phyloP scores from a whole-genome alignment of 2,797 vertebrate genomes.

The Parauchenoglanis punctatus region DNA sequence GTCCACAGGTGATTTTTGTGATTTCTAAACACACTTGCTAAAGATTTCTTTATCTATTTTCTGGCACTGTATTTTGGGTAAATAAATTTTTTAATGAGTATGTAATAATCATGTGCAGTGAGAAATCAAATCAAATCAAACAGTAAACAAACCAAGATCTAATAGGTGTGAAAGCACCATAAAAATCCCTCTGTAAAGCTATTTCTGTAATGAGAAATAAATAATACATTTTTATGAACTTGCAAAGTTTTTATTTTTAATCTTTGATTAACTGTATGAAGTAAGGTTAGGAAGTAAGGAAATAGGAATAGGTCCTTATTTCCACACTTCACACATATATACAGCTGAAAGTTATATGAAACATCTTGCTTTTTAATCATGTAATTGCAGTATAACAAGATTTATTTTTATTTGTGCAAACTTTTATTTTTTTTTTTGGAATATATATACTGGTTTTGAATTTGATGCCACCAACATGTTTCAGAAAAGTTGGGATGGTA shows the following conservation, averaged over 20 bases:
- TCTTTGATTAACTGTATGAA: neutral
- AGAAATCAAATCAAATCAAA: neutral
- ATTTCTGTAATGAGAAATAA: constrained; percentile 48
- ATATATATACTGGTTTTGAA: too few relatives aligned
- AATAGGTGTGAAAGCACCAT: neutral
- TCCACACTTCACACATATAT: neutral
- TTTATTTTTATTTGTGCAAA: neutral
- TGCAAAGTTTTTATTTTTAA: neutral
- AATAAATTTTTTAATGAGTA: neutral
- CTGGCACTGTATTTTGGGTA: neutral
- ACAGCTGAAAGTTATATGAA: neutral
- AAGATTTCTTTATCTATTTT: neutral
- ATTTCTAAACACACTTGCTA: neutral
- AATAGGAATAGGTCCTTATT: neutral
- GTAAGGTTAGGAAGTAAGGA: neutral
- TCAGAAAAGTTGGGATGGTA: too few relatives aligned
- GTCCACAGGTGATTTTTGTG: neutral
- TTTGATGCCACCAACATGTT: too few relatives aligned
- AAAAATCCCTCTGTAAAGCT: constrained; percentile 31
- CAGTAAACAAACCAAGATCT: neutral
- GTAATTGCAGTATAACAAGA: neutral
- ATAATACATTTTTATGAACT: constrained; percentile 52
- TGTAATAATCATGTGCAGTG: neutral
- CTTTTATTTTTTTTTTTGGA: too few relatives aligned
- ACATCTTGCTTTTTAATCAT: neutral